A percentile compares a stretch with the other conserved stretches of the same genome.
These are phyloP conservation scores for Seriola quinqueradiata DNA, from an alignment of 2,113 vertebrate genomes.

Conservation along the genomic window DNA sequence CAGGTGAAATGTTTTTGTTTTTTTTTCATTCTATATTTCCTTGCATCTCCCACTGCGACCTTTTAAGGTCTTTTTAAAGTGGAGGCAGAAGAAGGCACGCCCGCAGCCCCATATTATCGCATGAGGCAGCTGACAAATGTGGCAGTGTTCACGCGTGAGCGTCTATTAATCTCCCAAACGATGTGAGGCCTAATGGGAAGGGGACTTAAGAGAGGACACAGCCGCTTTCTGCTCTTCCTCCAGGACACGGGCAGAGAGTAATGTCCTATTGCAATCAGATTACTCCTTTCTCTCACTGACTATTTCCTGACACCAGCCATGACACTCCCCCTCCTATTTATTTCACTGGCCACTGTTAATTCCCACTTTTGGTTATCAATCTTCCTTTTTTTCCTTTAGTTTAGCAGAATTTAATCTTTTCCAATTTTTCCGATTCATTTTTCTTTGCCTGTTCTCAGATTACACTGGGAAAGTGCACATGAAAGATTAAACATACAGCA, in stretches of 20 bases:
- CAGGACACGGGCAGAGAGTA: constrained; percentile 70
- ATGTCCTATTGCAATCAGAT: constrained; percentile 75
- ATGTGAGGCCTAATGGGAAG: constrained; percentile 75
- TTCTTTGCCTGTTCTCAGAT: constrained; percentile 37
- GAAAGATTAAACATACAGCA: constrained; percentile 37
- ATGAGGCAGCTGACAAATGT: constrained; percentile 76
- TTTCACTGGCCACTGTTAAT: constrained; percentile 59
- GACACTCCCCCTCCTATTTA: constrained; percentile 51
- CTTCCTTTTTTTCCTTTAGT: constrained; percentile 46
- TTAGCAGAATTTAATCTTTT: constrained; percentile 64
- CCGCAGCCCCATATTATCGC: constrained; percentile 65
- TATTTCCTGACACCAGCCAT: constrained; percentile 52
- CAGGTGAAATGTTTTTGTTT: neutral
- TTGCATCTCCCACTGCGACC: constrained; percentile 48
- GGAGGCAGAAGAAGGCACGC: constrained; percentile 45
- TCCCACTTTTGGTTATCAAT: constrained; percentile 61
- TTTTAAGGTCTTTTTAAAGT: constrained; percentile 59
- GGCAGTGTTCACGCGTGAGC: constrained; percentile 61
- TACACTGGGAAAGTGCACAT: constrained; percentile 15
- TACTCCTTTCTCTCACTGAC: constrained; percentile 52
- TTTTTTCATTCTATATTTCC: neutral
- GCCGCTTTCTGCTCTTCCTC: constrained; percentile 63
- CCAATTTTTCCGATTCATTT: constrained; percentile 49
- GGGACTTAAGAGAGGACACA: constrained; percentile 71
- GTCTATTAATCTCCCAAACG: constrained; percentile 78